Evolutionary conservation across 1,140 invertebrate genomes (phyloP).

Genomic region (Lethocerus indicus): DNA sequence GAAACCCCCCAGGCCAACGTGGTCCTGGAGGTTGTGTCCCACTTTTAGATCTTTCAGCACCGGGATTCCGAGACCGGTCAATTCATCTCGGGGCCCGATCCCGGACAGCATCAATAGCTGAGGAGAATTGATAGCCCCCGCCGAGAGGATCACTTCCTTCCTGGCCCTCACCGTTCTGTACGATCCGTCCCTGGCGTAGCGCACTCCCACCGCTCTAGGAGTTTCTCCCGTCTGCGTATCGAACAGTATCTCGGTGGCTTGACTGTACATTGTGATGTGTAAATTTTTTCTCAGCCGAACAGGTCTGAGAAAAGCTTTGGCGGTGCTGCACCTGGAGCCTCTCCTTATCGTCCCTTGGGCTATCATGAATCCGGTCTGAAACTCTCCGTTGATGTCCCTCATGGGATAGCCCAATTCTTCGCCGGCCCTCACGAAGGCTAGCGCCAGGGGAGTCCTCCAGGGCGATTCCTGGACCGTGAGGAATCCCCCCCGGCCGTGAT

Average conservation of each 20-base stretch:
- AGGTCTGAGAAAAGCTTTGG: constrained; percentile 73
- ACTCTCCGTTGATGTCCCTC: constrained; percentile 63
- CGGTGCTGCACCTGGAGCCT: constrained; percentile 72
- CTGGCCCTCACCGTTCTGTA: constrained; percentile 44
- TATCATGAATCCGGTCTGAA: constrained; percentile 72
- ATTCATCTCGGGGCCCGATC: constrained; percentile 61
- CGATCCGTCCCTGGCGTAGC: constrained; percentile 46
- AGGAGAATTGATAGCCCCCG: constrained; percentile 63
- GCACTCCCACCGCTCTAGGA: constrained; percentile 46
- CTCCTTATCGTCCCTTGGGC: constrained; percentile 70
- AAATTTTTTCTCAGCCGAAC: constrained; percentile 60
- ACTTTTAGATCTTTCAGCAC: constrained; percentile 56
- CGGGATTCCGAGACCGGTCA: constrained; percentile 55
- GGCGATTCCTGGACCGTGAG: constrained; percentile 69
- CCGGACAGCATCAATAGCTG: constrained; percentile 82
- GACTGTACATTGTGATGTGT: constrained; percentile 60
- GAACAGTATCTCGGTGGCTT: constrained; percentile 52
- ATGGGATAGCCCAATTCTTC: constrained; percentile 57
- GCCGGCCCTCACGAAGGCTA: constrained; percentile 67
- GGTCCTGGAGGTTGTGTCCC: constrained; percentile 69
- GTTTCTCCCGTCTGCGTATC: constrained; percentile 34
- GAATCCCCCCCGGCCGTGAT: constrained; percentile 62
- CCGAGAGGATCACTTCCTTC: constrained; percentile 62
- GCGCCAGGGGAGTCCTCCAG: constrained; percentile 58
- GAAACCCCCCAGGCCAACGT: constrained; percentile 64